Evolutionary conservation across 2,797 vertebrate genomes (phyloP).

Genomic region (Loris lydekkerianus): DNA sequence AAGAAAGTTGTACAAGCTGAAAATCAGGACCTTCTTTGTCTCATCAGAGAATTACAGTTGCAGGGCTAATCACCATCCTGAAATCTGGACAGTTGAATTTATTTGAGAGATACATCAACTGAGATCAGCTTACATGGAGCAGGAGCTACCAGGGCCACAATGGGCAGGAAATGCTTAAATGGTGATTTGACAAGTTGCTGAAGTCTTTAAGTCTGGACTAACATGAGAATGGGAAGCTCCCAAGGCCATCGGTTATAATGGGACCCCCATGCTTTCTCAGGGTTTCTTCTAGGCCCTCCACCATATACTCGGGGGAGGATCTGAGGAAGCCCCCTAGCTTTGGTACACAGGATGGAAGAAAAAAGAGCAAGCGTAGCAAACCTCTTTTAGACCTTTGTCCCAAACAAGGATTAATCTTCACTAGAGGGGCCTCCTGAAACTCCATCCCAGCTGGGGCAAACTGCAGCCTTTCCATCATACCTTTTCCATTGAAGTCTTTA

Average conservation of each 20-base stretch:
- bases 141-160: too few species aligned
- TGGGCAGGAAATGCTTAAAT: neutral
- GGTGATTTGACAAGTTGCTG: neutral
- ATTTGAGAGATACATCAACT: fast-evolving
- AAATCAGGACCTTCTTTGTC: neutral
- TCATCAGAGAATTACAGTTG: neutral
- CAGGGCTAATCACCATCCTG: neutral
- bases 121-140: neutral
- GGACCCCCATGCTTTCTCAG: neutral
- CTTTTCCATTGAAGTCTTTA: neutral
- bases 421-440: neutral
- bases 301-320: neutral
- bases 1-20: neutral
- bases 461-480: neutral
- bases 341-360: too few species aligned
- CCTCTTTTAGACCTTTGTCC: neutral
- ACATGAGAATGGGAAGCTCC: neutral
- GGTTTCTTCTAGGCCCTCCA: neutral
- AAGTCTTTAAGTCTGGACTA: neutral
- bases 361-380: neutral
- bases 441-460: neutral
- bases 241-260: neutral
- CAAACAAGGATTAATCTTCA: neutral
- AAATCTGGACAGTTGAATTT: neutral
- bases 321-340: neutral